Evolutionary conservation across 2,113 vertebrate species (phyloP).

Genomic region (Uria aalge): DNA sequence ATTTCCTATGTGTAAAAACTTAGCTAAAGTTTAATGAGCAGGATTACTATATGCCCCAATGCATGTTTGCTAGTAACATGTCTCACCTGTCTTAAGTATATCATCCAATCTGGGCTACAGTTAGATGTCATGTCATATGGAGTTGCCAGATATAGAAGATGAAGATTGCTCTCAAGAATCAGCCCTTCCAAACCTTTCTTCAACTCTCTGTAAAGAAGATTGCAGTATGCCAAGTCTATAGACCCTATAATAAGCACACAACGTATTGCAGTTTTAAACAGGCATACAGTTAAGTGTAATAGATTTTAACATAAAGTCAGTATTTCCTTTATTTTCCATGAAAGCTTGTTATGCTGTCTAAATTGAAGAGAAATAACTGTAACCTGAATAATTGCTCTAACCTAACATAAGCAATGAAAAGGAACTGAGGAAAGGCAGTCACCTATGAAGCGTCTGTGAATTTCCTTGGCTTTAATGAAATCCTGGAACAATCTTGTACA

Average conservation of each 20-base stretch:
- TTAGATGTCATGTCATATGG: conserved; percentile 86
- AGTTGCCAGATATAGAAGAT: conserved; percentile 89
- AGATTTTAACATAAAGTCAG: background rate
- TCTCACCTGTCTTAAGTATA: conserved; percentile 88
- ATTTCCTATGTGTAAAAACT: background rate
- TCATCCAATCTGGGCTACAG: conserved; percentile 91
- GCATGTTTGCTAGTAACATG: background rate
- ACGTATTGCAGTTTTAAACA: background rate
- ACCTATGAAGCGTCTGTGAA: background rate
- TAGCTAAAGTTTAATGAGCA: background rate
- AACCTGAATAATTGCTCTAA: background rate
- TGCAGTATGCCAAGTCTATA: conserved; percentile 85
- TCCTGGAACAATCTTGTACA: background rate
- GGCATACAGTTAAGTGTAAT: background rate
- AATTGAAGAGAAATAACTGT: background rate
- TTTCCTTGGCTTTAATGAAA: background rate
- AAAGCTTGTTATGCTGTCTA: background rate
- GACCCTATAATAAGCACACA: conserved; percentile 77
- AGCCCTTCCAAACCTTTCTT: conserved; percentile 88
- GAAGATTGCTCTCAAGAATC: conserved; percentile 87
- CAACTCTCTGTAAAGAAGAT: conserved; percentile 86
- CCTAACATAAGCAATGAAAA: background rate
- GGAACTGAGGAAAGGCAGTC: background rate
- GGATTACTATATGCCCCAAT: background rate
- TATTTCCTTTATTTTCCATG: background rate